These are phyloP conservation scores for Burhinus bistriatus DNA, from an alignment of 2,113 vertebrate genomes.

Conservation along the genomic window DNA sequence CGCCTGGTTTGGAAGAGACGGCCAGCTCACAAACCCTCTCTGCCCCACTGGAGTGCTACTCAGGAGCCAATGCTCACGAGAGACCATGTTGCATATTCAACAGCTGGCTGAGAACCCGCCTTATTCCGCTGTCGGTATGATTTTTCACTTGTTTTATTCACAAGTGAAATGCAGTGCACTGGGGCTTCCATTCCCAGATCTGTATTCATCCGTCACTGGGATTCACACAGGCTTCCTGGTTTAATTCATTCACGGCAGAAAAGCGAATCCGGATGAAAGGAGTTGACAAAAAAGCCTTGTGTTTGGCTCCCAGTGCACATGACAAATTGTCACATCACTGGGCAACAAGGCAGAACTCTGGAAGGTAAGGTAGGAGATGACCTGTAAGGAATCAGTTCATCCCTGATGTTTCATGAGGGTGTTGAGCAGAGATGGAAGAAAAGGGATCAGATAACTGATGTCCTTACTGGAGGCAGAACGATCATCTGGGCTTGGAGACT, in stretches of 20 bases:
- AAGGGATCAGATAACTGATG: background rate
- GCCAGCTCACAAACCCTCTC: background rate
- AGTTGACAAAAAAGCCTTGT: background rate
- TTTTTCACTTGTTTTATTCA: background rate
- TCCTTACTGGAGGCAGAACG: background rate
- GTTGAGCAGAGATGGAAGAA: background rate
- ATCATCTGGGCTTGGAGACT: background rate
- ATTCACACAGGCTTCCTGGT: background rate
- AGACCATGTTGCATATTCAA: background rate
- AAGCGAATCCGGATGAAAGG: background rate
- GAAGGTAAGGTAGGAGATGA: background rate
- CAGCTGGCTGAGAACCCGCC: background rate
- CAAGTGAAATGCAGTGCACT: background rate
- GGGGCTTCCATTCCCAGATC: fast-evolving
- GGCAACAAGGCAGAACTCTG: background rate
- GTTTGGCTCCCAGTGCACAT: background rate
- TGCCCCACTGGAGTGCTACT: background rate
- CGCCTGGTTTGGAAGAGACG: background rate
- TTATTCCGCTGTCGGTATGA: background rate
- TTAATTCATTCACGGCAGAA: background rate
- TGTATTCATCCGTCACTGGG: background rate
- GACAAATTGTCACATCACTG: background rate
- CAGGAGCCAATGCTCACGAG: background rate
- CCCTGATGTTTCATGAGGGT: background rate
- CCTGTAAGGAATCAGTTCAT: background rate